A percentile compares a stretch with the other conserved stretches of the same genome.
Conservation (phyloP, 2,888 invertebrate species). For the Criorhina ranunculi region DNA sequence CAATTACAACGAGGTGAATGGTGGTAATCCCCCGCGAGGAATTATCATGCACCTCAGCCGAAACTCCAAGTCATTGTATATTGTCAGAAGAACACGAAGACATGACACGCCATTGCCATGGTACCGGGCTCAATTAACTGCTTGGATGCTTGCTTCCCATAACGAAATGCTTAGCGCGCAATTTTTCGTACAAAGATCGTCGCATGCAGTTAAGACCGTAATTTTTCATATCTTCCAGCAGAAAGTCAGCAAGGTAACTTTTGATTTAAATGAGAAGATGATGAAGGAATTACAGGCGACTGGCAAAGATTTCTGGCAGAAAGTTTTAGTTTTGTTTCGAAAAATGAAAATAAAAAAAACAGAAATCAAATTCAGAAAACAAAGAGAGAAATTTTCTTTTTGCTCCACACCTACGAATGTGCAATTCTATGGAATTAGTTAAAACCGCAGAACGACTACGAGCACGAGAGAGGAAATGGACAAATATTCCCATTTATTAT, state of each 20-base stretch:
- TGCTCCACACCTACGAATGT: constrained; percentile 43
- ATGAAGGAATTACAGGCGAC: no score
- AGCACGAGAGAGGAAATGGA: constrained; percentile 47
- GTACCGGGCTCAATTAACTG: constrained; percentile 57
- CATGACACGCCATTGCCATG: constrained; percentile 62
- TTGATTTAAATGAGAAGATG: constrained; percentile 20
- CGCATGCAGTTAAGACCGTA: constrained; percentile 61
- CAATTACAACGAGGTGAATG: constrained; percentile 39
- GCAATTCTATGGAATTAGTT: constrained; percentile 49
- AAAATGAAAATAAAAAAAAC: constrained; percentile 3
- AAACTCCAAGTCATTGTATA: constrained; percentile 33
- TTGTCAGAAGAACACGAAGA: constrained; percentile 40
- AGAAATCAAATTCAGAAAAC: constrained; percentile 56
- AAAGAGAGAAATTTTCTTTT: constrained; percentile 64
- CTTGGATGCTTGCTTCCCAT: constrained; percentile 66
- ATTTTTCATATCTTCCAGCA: constrained; percentile 56
- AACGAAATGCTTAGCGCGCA: constrained; percentile 56
- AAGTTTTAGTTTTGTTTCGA: constrained; percentile 1
- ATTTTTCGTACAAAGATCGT: constrained; percentile 48
- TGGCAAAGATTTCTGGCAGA: not conserved
- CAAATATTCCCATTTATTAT: constrained; percentile 70
- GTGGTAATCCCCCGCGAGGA: constrained; percentile 8
- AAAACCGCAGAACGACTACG: constrained; percentile 12
- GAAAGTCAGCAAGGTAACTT: constrained; percentile 2
- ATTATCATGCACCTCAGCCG: constrained; percentile 28